Evolutionary conservation across 2,888 invertebrate species (phyloP).

Genomic region (Nematopogon swammerdamellus): DNA sequence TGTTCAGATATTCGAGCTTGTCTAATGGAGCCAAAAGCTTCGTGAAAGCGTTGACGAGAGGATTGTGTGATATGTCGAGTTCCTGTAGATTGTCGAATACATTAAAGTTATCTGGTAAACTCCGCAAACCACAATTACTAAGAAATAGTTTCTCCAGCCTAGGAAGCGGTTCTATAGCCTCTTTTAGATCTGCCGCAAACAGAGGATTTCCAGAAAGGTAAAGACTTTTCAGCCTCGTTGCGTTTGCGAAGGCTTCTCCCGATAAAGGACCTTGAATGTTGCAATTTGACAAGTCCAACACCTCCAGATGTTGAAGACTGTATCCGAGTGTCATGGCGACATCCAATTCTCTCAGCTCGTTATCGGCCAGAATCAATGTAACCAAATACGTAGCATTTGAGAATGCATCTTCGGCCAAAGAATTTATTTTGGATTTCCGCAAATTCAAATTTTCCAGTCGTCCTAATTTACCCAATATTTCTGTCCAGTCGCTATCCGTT

Average conservation of each 20-base stretch:
- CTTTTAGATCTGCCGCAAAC: constrained; percentile 64
- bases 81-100: constrained; percentile 63
- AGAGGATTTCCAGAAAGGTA: constrained; percentile 66
- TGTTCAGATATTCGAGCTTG: constrained; percentile 65
- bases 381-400: constrained; percentile 62
- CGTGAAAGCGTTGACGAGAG: constrained; percentile 65
- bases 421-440: constrained; percentile 56
- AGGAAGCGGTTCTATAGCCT: constrained; percentile 61
- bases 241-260: constrained; percentile 66
- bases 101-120: constrained; percentile 64
- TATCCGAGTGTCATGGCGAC: constrained; percentile 62
- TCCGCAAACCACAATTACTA: constrained; percentile 62
- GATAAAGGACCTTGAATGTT: constrained; percentile 63
- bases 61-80: constrained; percentile 68
- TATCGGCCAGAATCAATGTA: constrained; percentile 61
- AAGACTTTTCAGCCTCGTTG: constrained; percentile 61
- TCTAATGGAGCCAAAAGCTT: constrained; percentile 61
- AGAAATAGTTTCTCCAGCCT: constrained; percentile 64
- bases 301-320: constrained; percentile 61
- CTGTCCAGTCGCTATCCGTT: constrained; percentile 57
- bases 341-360: constrained; percentile 62
- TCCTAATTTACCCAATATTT: constrained; percentile 55
- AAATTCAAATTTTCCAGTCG: constrained; percentile 64
- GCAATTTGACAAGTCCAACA: constrained; percentile 66
- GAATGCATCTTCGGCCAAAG: constrained; percentile 63